Conservation (phyloP, 92 coral and sea anemone genomes). For the Virgularia gustaviana region DNA sequence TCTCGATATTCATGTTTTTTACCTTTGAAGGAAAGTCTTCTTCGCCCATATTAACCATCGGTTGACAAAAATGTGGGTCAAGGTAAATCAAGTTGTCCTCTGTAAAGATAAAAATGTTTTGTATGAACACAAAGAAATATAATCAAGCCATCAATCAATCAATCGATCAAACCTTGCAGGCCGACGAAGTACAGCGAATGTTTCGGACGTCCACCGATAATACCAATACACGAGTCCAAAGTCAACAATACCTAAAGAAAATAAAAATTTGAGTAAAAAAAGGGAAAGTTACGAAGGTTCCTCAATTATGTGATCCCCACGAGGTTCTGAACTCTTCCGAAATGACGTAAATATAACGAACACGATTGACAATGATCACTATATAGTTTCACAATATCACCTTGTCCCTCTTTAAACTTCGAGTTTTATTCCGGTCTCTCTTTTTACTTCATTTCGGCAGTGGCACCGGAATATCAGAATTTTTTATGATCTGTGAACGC, state of each 20-base stretch:
- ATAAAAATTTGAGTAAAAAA: no score
- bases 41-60: constrained; percentile 73
- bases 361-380: no score
- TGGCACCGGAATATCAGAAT: no score
- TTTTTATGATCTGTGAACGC: no score
- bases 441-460: no score
- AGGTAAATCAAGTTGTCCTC: constrained; percentile 83
- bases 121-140: constrained; percentile 1
- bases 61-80: constrained; percentile 95
- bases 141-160: not conserved
- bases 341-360: no score
- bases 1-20: constrained; percentile 17
- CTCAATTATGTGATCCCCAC: no score
- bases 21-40: constrained; percentile 83
- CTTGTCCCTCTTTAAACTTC: no score
- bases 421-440: no score
- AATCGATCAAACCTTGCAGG: constrained; percentile 91
- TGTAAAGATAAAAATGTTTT: constrained; percentile 16
- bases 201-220: constrained; percentile 96
- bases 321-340: no score
- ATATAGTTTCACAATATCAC: no score
- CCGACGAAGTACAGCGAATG: constrained; percentile 98
- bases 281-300: no score
- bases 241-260: constrained; percentile 84
- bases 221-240: constrained; percentile 91